Conservation (phyloP, 2,113 vertebrate species). For the Vulpes lagopus region DNA sequence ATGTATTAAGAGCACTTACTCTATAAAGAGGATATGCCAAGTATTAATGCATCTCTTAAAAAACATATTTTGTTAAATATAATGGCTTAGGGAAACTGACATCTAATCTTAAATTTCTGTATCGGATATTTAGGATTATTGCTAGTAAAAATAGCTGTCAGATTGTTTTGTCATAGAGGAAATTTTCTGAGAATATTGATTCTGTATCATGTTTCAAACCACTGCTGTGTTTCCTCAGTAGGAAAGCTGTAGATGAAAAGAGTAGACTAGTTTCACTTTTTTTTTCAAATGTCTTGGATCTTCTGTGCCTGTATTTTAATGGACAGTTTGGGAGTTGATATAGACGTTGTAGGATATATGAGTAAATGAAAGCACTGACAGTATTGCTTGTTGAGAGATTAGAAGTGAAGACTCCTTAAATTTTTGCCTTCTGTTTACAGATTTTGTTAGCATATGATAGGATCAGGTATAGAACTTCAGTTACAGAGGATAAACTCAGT, state of each 20-base stretch:
- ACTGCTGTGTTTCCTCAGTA: neutral
- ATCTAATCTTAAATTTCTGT: neutral
- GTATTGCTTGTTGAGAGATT: neutral
- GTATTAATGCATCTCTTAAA: neutral
- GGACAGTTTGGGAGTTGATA: neutral
- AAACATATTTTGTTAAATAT: constrained; percentile 13
- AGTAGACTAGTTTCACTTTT: neutral
- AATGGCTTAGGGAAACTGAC: neutral
- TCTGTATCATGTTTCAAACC: neutral
- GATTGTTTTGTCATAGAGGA: neutral
- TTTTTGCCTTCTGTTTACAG: neutral
- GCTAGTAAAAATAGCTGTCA: constrained; percentile 22
- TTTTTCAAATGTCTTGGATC: neutral
- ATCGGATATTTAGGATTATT: neutral
- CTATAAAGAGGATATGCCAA: neutral
- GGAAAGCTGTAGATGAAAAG: neutral
- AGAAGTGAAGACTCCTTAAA: neutral
- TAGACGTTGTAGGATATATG: neutral
- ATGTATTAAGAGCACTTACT: neutral
- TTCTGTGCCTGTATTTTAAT: neutral
- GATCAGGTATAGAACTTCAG: neutral
- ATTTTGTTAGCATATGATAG: neutral
- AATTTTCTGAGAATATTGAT: neutral
- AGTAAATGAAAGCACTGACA: neutral
- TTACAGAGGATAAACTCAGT: neutral